Evolutionary conservation across 2,888 invertebrate species (phyloP), one percentile per base, ranked within the genome.

Genomic region (Esperia sulphurella): DNA sequence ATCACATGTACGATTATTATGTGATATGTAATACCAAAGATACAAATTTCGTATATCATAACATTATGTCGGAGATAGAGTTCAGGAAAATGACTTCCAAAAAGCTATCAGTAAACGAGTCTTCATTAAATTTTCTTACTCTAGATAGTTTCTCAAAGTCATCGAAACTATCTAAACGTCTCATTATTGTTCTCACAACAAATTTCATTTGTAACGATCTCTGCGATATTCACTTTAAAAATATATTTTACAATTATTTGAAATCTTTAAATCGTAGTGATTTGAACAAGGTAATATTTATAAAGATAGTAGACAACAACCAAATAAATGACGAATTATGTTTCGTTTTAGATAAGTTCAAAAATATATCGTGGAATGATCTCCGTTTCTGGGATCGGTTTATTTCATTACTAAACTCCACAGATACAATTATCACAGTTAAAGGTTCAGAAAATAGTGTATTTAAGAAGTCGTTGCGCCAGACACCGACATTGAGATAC

Each of bases 311-410:
- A 59, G 86, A 88, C 57, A 85, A 83, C 65, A 85, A 83, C 68
- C 86, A 88, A 74, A 83, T 89, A 62, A 85, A 77, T 55, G 86
- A 88, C 46, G 89, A 89, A 58, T 64, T 89, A 14, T 76, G 87
- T 76, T 83, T 81, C 58, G 66, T 87, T 43, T 68, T 89, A 75
- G 86, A 89, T 74, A 88, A 87, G 63, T 92, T 94, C 87, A 91
- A 92, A 46, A 93, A 92, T 65, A 91, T 94, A 61, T 91, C 93
- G 50, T 95, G 94, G 93, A 93, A 92, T 57, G 96, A 96, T 71
- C 92, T 93, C 45, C 91, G 95, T 56, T 97, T 97, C 83, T 97
- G 96, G 96, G 95, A 95, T 65, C 95, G 95, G 77, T 91, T 97
- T 54, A 91, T 94, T 72, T 92, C 94, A 50, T 92, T 96, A 89